phyloP scores from a whole-genome alignment of 2,113 vertebrate genomes.

The Phalacrocorax pelagicus region DNA sequence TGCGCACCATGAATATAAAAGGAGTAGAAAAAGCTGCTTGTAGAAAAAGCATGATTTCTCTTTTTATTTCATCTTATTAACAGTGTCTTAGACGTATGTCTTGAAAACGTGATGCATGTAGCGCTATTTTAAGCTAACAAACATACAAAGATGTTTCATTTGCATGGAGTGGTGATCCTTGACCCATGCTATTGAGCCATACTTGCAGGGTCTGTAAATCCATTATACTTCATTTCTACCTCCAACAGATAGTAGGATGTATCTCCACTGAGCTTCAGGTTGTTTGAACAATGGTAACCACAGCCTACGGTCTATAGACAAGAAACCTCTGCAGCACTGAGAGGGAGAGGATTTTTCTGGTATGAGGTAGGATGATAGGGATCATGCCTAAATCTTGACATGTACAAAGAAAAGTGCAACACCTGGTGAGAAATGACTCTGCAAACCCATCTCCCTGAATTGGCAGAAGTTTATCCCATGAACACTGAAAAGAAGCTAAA shows the following conservation, averaged over 20 bases:
- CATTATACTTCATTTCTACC: neutral
- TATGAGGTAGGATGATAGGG: neutral
- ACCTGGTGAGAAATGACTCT: neutral
- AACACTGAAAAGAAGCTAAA: neutral
- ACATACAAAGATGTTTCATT: neutral
- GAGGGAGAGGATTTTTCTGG: neutral
- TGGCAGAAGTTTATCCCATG: neutral
- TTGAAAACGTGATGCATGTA: fast-evolving
- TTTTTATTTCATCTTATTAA: neutral
- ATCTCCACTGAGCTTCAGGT: fast-evolving
- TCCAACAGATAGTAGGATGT: neutral
- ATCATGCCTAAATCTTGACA: neutral
- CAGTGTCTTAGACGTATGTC: neutral
- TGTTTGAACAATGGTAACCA: neutral
- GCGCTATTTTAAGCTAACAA: neutral
- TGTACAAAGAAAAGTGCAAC: neutral
- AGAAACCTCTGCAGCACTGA: neutral
- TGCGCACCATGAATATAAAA: neutral
- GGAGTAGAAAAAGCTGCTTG: neutral
- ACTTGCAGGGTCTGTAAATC: neutral
- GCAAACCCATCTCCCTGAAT: neutral
- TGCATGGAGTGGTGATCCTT: neutral
- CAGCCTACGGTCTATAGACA: neutral
- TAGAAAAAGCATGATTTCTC: neutral
- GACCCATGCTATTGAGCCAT: neutral